These are phyloP conservation scores for Gadopsis marmoratus DNA, from an alignment of 2,797 vertebrate species.

Conservation along the genomic window DNA sequence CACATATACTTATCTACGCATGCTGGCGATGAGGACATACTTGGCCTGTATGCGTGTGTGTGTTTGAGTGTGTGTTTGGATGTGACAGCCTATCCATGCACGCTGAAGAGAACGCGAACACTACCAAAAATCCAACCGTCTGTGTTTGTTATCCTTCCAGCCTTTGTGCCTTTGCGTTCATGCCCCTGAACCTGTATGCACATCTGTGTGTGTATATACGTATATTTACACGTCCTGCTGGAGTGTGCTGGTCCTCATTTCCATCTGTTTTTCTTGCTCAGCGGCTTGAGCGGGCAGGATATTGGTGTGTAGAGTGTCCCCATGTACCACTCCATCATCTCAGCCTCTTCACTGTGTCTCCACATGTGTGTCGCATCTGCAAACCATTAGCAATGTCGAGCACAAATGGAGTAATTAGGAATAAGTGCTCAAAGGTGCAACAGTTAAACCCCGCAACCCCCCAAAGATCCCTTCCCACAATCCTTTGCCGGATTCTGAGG, in stretches of 20 bases:
- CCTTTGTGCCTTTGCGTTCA: conserved; percentile 61
- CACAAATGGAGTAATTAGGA: conserved; percentile 82
- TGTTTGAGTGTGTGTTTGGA: conserved; percentile 56
- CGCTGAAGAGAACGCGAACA: conserved; percentile 65
- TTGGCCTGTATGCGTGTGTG: conserved; percentile 73
- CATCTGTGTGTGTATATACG: conserved; percentile 68
- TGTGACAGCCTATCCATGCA: conserved; percentile 64
- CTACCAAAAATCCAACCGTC: conserved; percentile 62
- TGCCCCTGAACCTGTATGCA: conserved; percentile 70
- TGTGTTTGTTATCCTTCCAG: conserved; percentile 77
- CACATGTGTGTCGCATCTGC: conserved; percentile 76
- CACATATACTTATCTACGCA: conserved; percentile 83
- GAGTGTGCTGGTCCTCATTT: conserved; percentile 65
- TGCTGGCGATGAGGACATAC: conserved; percentile 84
- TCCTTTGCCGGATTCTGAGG: conserved; percentile 65
- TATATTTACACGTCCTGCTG: conserved; percentile 76
- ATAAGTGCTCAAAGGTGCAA: conserved; percentile 86
- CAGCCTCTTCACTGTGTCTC: conserved; percentile 52
- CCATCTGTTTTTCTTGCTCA: conserved; percentile 74
- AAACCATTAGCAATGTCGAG: conserved; percentile 77
- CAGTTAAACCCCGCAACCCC: conserved; percentile 51
- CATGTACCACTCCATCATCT: conserved; percentile 65
- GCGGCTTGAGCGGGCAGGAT: conserved; percentile 59
- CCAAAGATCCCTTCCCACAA: conserved; percentile 70
- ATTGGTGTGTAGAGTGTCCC: conserved; percentile 60